phyloP scores from a whole-genome alignment of 23 tunicate genomes.

The Styela clava region DNA sequence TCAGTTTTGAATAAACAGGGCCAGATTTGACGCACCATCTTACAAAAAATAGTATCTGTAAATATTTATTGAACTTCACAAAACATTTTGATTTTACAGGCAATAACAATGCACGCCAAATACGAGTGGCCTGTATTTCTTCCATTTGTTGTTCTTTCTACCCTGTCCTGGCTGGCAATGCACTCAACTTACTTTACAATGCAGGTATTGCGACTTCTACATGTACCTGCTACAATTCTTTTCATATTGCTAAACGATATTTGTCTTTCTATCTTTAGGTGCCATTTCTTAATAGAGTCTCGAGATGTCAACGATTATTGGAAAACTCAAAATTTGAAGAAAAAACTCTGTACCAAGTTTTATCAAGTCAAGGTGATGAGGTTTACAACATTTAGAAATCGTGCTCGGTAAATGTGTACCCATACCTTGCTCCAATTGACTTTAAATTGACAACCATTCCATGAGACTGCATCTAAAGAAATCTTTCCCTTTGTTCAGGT shows the following conservation, averaged over 20 bases:
- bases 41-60: no score
- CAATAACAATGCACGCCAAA: slow-evolving; percentile 17
- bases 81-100: no score
- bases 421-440: no score
- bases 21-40: no score
- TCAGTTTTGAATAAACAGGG: no score
- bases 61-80: no score
- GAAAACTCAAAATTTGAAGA: neutral
- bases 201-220: slow-evolving; percentile 11
- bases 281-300: neutral
- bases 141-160: neutral
- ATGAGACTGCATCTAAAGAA: no score
- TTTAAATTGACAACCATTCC: no score
- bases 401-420: no score
- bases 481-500: no score
- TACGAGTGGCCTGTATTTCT: slow-evolving; percentile 21
- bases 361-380: neutral
- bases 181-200: slow-evolving; percentile 10
- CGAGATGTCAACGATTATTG: neutral
- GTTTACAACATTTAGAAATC: no score
- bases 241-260: neutral
- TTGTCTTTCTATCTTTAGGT: neutral
- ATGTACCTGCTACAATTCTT: no score
- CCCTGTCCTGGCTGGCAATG: neutral
- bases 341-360: neutral